Conservation (phyloP, 2,797 vertebrate species). For the Manis pentadactyla region DNA sequence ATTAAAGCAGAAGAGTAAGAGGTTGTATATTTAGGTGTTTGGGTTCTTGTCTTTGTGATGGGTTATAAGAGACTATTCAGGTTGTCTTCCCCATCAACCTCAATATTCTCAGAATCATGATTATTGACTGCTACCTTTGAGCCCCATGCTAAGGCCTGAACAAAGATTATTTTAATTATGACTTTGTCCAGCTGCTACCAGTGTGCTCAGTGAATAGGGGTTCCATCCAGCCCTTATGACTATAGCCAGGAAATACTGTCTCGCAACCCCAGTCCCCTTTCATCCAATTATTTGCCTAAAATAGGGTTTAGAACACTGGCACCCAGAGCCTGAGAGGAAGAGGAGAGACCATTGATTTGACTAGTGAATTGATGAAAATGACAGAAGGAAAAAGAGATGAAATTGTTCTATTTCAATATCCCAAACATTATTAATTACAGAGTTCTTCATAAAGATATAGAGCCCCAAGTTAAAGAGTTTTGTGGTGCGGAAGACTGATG, state of each 20-base stretch:
- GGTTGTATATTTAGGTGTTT: neutral
- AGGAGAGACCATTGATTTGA: neutral
- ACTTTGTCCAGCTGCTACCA: neutral
- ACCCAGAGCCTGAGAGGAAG: neutral
- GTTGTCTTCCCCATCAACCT: neutral
- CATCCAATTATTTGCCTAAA: neutral
- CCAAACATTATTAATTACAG: neutral
- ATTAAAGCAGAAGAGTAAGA: neutral
- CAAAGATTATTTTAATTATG: slow-evolving; percentile 32
- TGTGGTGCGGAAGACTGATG: neutral
- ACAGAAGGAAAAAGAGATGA: neutral
- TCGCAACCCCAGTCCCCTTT: neutral
- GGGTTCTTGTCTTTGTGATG: neutral
- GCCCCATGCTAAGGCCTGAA: neutral
- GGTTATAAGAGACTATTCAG: neutral
- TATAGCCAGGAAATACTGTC: neutral
- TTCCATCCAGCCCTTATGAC: neutral
- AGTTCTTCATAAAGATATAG: neutral
- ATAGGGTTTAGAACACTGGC: neutral
- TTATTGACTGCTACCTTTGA: neutral
- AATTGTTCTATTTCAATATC: neutral
- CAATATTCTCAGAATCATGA: neutral
- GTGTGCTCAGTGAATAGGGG: neutral
- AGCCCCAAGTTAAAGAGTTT: neutral
- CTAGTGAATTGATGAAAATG: neutral